Evolutionary conservation across 2,113 vertebrate species (phyloP).

Genomic region (Dissostichus mawsoni): DNA sequence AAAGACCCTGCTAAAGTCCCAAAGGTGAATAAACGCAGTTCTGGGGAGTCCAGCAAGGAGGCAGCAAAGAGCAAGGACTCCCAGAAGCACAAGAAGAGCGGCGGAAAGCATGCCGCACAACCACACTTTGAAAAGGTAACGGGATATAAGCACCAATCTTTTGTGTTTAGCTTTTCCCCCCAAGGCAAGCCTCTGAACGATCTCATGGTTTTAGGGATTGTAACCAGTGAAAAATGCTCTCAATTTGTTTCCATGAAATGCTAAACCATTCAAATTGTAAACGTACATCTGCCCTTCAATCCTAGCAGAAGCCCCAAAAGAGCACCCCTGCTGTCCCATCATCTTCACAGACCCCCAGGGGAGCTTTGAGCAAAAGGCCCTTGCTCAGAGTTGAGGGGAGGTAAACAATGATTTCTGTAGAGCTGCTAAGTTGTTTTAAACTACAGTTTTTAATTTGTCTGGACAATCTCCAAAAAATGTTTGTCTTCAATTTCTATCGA

Average conservation of each 20-base stretch:
- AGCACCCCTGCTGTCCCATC: conserved; percentile 76
- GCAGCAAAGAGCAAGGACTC: conserved; percentile 65
- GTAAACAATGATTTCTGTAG: conserved; percentile 75
- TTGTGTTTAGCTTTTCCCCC: background rate
- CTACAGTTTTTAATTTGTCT: background rate
- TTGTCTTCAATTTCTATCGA: too few species aligned
- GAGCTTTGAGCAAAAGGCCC: conserved; percentile 82
- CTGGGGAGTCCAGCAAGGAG: conserved; percentile 56
- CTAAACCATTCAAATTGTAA: background rate
- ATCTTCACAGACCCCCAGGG: conserved; percentile 83
- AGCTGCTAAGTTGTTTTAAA: background rate
- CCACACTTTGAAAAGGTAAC: conserved; percentile 45
- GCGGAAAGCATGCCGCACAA: conserved; percentile 70
- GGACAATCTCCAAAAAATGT: background rate
- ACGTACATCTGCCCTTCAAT: background rate
- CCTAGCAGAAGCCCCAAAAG: conserved; percentile 79
- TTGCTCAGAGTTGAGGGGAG: conserved; percentile 82
- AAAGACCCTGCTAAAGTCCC: conserved; percentile 62
- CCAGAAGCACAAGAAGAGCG: conserved; percentile 85
- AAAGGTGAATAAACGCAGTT: conserved; percentile 75
- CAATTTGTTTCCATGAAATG: background rate
- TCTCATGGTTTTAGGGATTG: background rate
- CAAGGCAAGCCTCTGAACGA: background rate
- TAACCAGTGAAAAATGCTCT: background rate
- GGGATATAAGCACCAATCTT: background rate